Base-by-base conservation (phyloP, 2,888 invertebrate species). In the Caenorhabditis sinica region DNA sequence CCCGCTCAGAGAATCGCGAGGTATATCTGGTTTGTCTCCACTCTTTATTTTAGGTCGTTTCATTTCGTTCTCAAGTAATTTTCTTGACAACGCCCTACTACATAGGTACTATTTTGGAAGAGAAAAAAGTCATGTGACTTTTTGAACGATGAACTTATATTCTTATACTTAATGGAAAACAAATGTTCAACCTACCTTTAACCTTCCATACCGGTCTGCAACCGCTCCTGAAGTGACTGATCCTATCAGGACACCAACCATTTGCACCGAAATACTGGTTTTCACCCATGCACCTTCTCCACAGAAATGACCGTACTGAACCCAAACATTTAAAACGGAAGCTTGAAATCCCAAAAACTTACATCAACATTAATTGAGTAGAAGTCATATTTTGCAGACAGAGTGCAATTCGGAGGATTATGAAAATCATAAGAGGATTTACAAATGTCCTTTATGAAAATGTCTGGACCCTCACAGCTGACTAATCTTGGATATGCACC, bases 221-320 rank as follows among this genome's bases (percentile, higher is more conserved):
- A 88, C 60, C 0, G 77, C 80, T 60, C 88, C 88, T n/a, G 76
- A 72, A 1, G 85, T 45, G 0, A 88, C 65, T 0, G 88, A 86
- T 33, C 88, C 88, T 20, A 88, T 25, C 28, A 88, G 43, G 43
- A 88, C 88, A 17, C 91, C 91, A 25, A 89, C 71, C 92, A 92
- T 92, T 83, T 92, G 92, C 28, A 90, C 65, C 5, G 91, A 90
- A 56, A 92, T 90, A 56, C 86, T 87, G 15, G 84, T 79, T 77
- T 92, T 92, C 20, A 92, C 91, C 74, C 76, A 72, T 11, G 84
- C 81, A 0, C 87, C 86, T 17, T 86, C 83, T 20, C 79, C 75
- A 66, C 91, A 92, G 49, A 88, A 79, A 66, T 89, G 86, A n/a
- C 77, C 81, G 51, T 86, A 91, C 86, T 90, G 68, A 61, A 86